A percentile compares a stretch with the other conserved stretches of the same genome.
phyloP scores from a whole-genome alignment of 1,140 invertebrate species.

The Dendrolimus kikuchii region DNA sequence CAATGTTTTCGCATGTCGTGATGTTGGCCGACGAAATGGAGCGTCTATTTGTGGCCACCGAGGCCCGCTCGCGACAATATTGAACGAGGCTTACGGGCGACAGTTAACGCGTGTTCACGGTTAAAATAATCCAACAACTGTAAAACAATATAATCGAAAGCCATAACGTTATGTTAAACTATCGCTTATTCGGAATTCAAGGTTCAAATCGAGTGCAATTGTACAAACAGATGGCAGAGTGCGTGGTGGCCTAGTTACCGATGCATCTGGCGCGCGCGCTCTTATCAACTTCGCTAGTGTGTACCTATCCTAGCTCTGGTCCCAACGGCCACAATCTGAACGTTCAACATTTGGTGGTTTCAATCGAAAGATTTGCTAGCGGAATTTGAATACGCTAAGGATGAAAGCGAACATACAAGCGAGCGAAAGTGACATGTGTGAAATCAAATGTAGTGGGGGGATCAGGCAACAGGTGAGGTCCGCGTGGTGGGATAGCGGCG shows the following conservation, averaged over 20 bases:
- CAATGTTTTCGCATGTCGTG: conserved; percentile 57
- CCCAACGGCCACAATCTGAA: neutral
- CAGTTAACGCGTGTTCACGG: conserved; percentile 19
- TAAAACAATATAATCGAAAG: conserved; percentile 9
- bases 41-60: conserved; percentile 63
- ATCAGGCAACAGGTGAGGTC: conserved; percentile 23
- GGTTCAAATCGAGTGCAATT: conserved; percentile 29
- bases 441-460: conserved; percentile 45
- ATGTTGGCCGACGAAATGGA: conserved; percentile 61
- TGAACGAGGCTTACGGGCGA: conserved; percentile 39
- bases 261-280: conserved; percentile 46
- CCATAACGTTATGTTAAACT: conserved; percentile 4
- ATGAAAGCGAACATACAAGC: conserved; percentile 50
- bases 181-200: conserved; percentile 3
- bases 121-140: conserved; percentile 13
- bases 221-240: conserved; percentile 50
- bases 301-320: conserved; percentile 14
- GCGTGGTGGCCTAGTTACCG: conserved; percentile 47
- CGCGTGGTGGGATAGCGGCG: conserved; percentile 19
- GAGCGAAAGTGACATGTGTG: conserved; percentile 59
- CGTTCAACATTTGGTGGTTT: too few species aligned
- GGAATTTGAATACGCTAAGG: conserved; percentile 32
- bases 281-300: conserved; percentile 28
- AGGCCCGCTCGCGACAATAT: conserved; percentile 63
- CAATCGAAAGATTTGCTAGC: conserved; percentile 11